These are phyloP conservation scores for Diplodus sargus DNA, from an alignment of 2,797 vertebrate genomes.

Conservation along the genomic window DNA sequence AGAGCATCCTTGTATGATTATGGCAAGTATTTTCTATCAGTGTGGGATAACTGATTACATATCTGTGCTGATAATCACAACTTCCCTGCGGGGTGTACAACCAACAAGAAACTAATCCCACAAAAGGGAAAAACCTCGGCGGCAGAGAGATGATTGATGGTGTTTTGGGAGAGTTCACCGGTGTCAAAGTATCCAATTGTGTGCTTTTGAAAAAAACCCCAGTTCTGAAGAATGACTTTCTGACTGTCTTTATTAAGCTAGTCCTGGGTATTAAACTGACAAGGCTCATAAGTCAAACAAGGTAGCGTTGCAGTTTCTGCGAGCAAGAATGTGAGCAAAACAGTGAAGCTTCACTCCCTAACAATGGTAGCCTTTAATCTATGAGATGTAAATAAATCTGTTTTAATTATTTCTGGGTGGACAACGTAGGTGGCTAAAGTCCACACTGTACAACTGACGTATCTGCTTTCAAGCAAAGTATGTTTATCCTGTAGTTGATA, in stretches of 20 bases:
- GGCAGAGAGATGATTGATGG: constrained; percentile 69
- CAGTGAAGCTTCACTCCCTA: constrained; percentile 36
- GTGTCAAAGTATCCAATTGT: constrained; percentile 73
- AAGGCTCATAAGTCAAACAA: constrained; percentile 60
- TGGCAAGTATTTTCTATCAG: constrained; percentile 17
- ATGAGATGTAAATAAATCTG: constrained; percentile 22
- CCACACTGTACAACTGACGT: constrained; percentile 21
- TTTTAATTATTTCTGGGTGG: constrained; percentile 43
- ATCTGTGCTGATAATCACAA: constrained; percentile 44
- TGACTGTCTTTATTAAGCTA: constrained; percentile 63
- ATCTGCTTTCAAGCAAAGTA: constrained; percentile 48
- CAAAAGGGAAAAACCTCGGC: constrained; percentile 47
- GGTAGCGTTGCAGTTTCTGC: constrained; percentile 25
- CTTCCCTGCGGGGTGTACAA: constrained; percentile 48
- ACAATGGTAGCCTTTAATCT: constrained; percentile 48
- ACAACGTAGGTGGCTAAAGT: constrained; percentile 39
- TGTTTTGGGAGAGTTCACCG: constrained; percentile 64
- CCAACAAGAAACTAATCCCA: constrained; percentile 60
- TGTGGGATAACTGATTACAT: constrained; percentile 42
- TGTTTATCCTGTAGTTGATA: constrained; percentile 55
- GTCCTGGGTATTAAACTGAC: constrained; percentile 55
- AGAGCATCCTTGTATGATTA: constrained; percentile 20
- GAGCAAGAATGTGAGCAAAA: constrained; percentile 34
- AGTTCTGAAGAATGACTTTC: constrained; percentile 67
- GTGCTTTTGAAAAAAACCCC: constrained; percentile 55